Base-by-base conservation (phyloP, 1,140 invertebrate species). In the Pomacea maculata region DNA sequence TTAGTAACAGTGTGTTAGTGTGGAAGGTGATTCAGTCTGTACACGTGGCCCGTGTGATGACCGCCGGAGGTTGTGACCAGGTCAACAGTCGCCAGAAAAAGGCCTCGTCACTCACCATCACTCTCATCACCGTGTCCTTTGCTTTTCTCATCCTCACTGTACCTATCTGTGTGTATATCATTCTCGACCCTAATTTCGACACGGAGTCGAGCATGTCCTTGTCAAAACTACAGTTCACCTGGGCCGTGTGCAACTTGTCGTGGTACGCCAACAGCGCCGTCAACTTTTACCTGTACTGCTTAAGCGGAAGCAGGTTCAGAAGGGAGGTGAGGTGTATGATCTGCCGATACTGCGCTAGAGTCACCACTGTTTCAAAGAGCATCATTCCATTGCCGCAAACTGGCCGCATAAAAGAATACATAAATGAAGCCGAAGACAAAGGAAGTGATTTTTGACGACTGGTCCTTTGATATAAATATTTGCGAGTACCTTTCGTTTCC, bases 1-100 rank as follows among this genome's bases (percentile, higher is more conserved):
- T 82, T 1, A 76, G 81, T 7, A 82, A 82, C 55, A 34, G 17
- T 9, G n/a, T 82, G 34, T 74, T 82, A 19, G 70, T 82, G 12
- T 82, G 81, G 81, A 78, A 79, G 54, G 65, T 76, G 34, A 67
- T 73, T 29, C 21, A 78, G 9, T 82, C 81, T 21, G 19, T 82
- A n/a, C 67, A 34, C 3, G 67, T 70, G n/a, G 67, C 67, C 29
- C 67, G 67, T 70, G n/a, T 12, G 29, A 70, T 70, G 67, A 70
- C 67, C n/a, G 10, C 67, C 21, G 21, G n/a, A 5, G 21, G 14
- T 12, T 11, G 12, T 34, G 29, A 70, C 11, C 21, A 70, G 14
- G 29, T 34, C n/a, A 70, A 11, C 67, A 70, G 67, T 21, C 67
- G 67, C 21, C n/a, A 70, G 29, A 70, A 70, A 34, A 70, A 70